phyloP scores from a whole-genome alignment of 2,113 vertebrate species.

The Chaetodon trifascialis region DNA sequence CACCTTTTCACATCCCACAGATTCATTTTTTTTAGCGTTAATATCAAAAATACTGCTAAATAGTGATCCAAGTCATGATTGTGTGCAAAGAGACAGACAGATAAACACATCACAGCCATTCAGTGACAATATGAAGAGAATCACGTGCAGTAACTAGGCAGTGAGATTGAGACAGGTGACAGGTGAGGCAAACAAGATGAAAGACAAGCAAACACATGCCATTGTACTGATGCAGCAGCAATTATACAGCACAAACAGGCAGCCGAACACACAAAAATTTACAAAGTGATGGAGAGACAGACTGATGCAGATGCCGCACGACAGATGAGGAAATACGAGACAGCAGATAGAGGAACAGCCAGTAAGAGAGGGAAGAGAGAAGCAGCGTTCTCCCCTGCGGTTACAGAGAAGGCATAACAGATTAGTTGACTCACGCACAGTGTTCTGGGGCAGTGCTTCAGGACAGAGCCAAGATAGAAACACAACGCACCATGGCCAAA shows the following conservation, averaged over 20 bases:
- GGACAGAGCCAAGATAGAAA: conserved; percentile 69
- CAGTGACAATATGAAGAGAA: not conserved
- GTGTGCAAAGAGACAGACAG: not conserved
- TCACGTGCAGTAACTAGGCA: not conserved
- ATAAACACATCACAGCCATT: not conserved
- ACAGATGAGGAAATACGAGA: conserved; percentile 32
- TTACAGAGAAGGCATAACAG: conserved; percentile 53
- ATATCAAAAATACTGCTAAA: not conserved
- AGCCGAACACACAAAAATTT: not conserved
- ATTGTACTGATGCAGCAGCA: not conserved
- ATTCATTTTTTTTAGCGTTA: not conserved
- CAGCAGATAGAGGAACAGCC: conserved; percentile 35
- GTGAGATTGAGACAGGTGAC: not conserved
- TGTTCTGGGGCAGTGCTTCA: conserved; percentile 58
- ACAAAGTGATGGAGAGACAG: conserved; percentile 26
- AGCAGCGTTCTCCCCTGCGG: conserved; percentile 32
- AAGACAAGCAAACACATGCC: conserved; percentile 8
- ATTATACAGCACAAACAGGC: not conserved
- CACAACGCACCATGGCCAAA: conserved; percentile 54
- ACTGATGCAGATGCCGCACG: conserved; percentile 17
- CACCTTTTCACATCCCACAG: not conserved
- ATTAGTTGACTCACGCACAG: conserved; percentile 73
- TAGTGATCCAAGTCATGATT: not conserved
- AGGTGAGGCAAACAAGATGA: conserved; percentile 4
- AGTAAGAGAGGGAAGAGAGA: conserved; percentile 28